Evolutionary conservation across 1,140 invertebrate species (phyloP).

Genomic region (Cyrtorhinus lividipennis): DNA sequence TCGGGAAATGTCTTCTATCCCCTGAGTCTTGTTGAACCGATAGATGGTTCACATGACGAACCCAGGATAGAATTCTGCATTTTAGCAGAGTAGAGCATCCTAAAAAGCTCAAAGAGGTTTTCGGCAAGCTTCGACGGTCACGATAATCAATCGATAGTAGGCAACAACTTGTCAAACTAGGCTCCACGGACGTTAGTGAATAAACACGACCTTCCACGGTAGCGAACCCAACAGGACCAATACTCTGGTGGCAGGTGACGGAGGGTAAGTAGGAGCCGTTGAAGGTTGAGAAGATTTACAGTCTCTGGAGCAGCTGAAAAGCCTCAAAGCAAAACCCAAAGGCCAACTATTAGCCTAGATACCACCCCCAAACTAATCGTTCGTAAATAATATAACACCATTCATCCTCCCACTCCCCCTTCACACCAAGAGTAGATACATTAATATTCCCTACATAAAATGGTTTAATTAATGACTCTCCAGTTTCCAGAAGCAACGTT

Average conservation of each 20-base stretch:
- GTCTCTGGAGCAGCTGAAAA: neutral
- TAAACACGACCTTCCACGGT: neutral
- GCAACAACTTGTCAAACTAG: no score
- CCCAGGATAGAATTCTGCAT: no score
- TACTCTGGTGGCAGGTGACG: neutral
- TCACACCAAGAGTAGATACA: neutral
- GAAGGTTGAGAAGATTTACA: neutral
- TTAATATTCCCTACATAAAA: constrained; percentile 4
- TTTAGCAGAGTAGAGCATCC: no score
- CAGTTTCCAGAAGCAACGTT: neutral
- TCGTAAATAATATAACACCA: constrained; percentile 9
- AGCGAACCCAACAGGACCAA: no score
- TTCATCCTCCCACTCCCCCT: neutral
- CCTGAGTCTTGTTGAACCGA: no score
- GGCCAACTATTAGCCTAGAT: neutral
- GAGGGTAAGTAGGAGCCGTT: neutral
- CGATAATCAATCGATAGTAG: no score
- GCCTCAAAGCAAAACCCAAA: neutral
- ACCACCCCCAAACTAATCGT: neutral
- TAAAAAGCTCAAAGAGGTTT: no score
- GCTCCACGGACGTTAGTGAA: no score
- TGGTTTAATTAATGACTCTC: constrained; percentile 1
- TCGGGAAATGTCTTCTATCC: no score
- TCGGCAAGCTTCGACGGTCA: no score
- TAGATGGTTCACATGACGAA: no score